A percentile compares a stretch with the other conserved stretches of the same genome.
Evolutionary conservation across 2,888 invertebrate genomes (phyloP).

Genomic region (Drosophila neutralis): DNA sequence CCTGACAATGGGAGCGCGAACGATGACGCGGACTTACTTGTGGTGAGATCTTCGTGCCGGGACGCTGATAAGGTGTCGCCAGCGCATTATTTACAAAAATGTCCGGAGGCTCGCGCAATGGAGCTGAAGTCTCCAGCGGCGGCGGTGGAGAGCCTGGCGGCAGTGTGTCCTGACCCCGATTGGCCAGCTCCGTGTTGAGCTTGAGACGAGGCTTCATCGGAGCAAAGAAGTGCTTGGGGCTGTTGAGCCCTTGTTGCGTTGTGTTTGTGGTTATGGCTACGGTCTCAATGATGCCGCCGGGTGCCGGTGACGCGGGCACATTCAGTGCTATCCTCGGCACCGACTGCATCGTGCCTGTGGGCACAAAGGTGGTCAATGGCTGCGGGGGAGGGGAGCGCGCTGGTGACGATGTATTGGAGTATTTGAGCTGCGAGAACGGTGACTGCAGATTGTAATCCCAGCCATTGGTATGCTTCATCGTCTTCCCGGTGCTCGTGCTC

Average conservation of each 20-base stretch:
- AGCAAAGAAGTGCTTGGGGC: conserved; percentile 85
- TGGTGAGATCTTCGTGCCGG: conserved; percentile 58
- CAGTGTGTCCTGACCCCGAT: conserved; percentile 60
- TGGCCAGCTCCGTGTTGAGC: conserved; percentile 81
- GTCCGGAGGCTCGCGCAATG: conserved; percentile 81
- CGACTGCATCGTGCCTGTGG: conserved; percentile 60
- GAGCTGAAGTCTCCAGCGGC: conserved; percentile 35
- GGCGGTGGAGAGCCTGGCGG: conserved; percentile 68
- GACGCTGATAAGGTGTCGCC: conserved; percentile 81
- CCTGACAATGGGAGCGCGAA: conserved; percentile 64
- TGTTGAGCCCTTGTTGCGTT: conserved; percentile 67
- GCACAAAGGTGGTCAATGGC: conserved; percentile 78
- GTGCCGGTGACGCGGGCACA: conserved; percentile 25
- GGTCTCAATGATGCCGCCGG: conserved; percentile 63
- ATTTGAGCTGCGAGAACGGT: conserved; percentile 81
- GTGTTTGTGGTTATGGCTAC: conserved; percentile 81
- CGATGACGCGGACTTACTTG: conserved; percentile 79
- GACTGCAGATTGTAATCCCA: conserved; percentile 84
- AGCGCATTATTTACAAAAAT: conserved; percentile 83
- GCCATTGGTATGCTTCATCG: conserved; percentile 83
- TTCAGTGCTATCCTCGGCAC: conserved; percentile 66
- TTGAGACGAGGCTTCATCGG: conserved; percentile 84
- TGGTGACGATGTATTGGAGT: conserved; percentile 65
- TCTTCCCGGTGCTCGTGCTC: conserved; percentile 78
- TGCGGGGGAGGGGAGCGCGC: conserved; percentile 58